Conservation (phyloP, 2,113 vertebrate genomes). For the Agapornis roseicollis region DNA sequence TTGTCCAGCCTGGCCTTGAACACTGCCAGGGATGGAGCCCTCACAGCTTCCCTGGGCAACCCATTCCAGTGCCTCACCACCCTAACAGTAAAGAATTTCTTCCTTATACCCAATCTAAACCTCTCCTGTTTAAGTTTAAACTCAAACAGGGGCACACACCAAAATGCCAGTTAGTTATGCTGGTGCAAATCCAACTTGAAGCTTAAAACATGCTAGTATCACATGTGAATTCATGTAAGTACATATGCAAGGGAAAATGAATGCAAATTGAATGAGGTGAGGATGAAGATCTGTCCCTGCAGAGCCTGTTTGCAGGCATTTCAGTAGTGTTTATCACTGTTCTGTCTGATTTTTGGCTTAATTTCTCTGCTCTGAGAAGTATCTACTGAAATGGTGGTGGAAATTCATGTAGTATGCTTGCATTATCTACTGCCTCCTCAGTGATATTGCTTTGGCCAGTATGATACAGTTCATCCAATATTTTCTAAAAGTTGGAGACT, state of each 20-base stretch:
- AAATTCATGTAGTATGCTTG: not conserved
- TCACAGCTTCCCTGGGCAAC: too few relatives aligned
- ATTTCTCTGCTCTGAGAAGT: not conserved
- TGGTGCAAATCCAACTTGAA: not conserved
- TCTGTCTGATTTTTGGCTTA: not conserved
- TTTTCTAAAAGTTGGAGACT: not conserved
- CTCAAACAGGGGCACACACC: not conserved
- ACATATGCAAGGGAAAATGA: rapidly evolving
- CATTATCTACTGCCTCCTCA: not conserved
- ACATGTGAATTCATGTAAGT: not conserved
- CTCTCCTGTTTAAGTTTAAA: not conserved
- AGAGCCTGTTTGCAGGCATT: not conserved
- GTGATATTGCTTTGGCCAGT: not conserved
- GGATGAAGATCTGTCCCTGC: not conserved
- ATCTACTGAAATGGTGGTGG: not conserved
- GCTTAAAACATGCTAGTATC: not conserved
- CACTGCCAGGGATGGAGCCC: too few relatives aligned
- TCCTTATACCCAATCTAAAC: not conserved
- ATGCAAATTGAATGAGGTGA: not conserved
- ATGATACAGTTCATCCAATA: not conserved
- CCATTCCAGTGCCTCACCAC: not conserved
- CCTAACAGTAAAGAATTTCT: not conserved
- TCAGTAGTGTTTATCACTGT: not conserved
- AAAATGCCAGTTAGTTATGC: not conserved
- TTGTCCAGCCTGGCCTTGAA: too few relatives aligned